These are phyloP conservation scores for Pseudois nayaur DNA, from an alignment of 2,113 vertebrate genomes.

Conservation along the genomic window DNA sequence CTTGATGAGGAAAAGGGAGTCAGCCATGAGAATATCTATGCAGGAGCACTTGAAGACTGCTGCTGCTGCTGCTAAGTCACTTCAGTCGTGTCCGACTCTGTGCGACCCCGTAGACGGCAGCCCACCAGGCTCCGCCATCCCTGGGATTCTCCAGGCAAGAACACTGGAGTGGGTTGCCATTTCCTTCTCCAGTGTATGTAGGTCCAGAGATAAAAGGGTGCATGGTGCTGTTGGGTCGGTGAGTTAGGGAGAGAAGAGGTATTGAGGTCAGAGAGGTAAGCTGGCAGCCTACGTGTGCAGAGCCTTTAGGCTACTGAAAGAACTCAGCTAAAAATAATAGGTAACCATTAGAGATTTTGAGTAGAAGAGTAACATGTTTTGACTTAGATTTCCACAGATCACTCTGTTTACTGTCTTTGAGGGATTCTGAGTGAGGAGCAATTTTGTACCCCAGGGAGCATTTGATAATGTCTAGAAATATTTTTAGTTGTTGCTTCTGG, in stretches of 20 bases:
- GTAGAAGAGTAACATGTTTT: background rate
- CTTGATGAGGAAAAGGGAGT: background rate
- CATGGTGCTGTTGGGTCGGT: background rate
- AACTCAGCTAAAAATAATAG: background rate
- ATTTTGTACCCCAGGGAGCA: background rate
- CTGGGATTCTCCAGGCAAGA: too few species aligned
- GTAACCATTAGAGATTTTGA: background rate
- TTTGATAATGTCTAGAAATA: background rate
- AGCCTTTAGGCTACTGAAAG: background rate
- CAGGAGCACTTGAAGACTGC: background rate
- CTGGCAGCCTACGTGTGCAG: background rate
- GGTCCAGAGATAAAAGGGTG: background rate
- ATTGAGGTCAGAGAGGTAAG: background rate
- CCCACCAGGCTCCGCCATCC: too few species aligned
- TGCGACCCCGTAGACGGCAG: too few species aligned
- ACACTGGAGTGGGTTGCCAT: too few species aligned
- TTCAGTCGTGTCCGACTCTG: too few species aligned
- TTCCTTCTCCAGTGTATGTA: background rate
- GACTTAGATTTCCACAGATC: background rate
- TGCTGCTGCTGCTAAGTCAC: too few species aligned
- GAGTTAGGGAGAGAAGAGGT: background rate
- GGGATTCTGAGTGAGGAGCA: background rate
- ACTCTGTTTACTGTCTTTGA: background rate
- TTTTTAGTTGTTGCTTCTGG: background rate
- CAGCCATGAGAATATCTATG: background rate